Base-by-base conservation (phyloP, 1,140 invertebrate genomes). In the Saccostrea glomerata region DNA sequence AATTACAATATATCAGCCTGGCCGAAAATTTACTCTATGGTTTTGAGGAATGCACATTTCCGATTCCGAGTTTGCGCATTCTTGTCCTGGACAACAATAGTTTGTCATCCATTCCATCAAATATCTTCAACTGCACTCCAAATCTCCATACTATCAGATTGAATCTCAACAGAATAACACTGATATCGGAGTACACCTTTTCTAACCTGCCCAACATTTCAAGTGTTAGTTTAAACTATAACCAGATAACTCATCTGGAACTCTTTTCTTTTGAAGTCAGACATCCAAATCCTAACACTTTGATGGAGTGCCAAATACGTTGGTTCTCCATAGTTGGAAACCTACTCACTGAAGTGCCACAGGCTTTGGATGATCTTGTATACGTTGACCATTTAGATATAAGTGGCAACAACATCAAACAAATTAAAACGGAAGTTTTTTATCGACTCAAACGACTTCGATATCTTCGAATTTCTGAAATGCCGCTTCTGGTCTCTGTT, bases 381-480 rank as follows among this genome's bases (percentile, higher is more conserved):
- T 77, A 77, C 12, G 70, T 77, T 4, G 25, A 9, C 30, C 70
- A 77, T 77, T 36, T 77, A 12, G 70, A 77, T 13, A 77, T 77
- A 36, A 77, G 70, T 17, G 70, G 25, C 11, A 77, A 77, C 70
- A 77, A 36, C 30, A 77, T 77, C 25, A 6, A 36, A 13, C 11
- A 25, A 25, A 77, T 77, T 36, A 36, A 17, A 77, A 77, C 70
- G 30, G 6, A 17, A 17, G 25, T 17, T 30, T 77, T 77, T 36
- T 25, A 77, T 36, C 25, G 70, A 12, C 70, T 77, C 9, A 77
- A 36, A 40, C 11, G 30, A 0, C 30, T 77, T 25, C 70, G 70
- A 15, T 77, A 77, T 30, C 70, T 77, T 77, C 70, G 70, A 25
- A 77, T 77, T 36, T 77, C 70, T 13, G 70, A 77, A 77, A 77